phyloP scores from a whole-genome alignment of 2,113 vertebrate genomes.

The Irena cyanogastra region DNA sequence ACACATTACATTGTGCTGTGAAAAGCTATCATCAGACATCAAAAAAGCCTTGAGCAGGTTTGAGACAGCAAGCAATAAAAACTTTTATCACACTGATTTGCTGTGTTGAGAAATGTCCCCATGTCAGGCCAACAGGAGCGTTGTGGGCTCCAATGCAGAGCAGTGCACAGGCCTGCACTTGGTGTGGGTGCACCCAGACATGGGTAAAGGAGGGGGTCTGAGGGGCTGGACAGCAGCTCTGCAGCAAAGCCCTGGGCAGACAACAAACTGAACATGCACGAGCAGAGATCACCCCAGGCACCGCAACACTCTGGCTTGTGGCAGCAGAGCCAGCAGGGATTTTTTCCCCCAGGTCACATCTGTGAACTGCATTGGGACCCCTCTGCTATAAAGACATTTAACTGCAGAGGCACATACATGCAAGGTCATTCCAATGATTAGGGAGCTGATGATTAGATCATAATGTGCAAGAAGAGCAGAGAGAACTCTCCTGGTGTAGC shows the following conservation, averaged over 20 bases:
- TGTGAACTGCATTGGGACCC: not conserved
- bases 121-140: not conserved
- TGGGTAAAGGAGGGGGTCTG: not conserved
- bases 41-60: not conserved
- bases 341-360: not conserved
- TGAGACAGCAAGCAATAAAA: not conserved
- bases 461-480: not conserved
- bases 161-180: not conserved
- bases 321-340: not conserved
- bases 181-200: not conserved
- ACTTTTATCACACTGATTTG: not conserved
- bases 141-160: not conserved
- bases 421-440: not conserved
- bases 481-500: not conserved
- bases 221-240: not conserved
- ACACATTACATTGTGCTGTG: not conserved
- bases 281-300: not conserved
- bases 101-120: not conserved
- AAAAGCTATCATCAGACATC: not conserved
- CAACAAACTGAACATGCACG: not conserved
- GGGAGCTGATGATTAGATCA: not conserved
- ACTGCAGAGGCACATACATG: not conserved
- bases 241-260: not conserved
- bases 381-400: not conserved
- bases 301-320: fast-evolving